These are phyloP conservation scores for Calameuta filiformis DNA, from an alignment of 2,888 invertebrate species.

Conservation along the genomic window DNA sequence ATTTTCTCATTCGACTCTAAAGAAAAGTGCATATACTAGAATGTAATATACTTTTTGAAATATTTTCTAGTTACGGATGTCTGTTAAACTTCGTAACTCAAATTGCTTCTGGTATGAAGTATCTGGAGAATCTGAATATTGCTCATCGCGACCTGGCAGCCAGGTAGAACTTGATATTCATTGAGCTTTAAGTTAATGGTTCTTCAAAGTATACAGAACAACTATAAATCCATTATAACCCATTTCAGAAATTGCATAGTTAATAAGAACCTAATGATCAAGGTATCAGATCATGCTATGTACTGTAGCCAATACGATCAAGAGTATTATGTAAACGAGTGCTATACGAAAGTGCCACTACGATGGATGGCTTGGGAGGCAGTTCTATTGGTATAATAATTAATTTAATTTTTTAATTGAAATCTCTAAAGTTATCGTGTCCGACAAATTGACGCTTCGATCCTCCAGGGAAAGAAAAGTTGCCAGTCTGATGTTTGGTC, in stretches of 20 bases:
- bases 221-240: not conserved
- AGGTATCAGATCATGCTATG: constrained; percentile 88
- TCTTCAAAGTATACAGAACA: not conserved
- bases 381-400: constrained; percentile 75
- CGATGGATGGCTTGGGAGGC: constrained; percentile 97
- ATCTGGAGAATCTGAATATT: constrained; percentile 88
- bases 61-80: constrained; percentile 79
- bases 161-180: constrained; percentile 68
- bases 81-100: constrained; percentile 88
- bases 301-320: constrained; percentile 81
- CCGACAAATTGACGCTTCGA: not conserved
- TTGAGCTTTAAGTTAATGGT: not conserved
- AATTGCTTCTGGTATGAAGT: constrained; percentile 94
- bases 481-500: constrained; percentile 93
- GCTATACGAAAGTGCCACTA: constrained; percentile 84
- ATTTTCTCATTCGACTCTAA: not conserved
- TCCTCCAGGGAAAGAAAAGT: constrained; percentile 83
- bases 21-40: not conserved
- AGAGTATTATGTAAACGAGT: constrained; percentile 88
- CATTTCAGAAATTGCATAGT: constrained; percentile 85
- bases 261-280: constrained; percentile 81
- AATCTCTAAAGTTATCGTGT: not conserved
- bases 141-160: constrained; percentile 92
- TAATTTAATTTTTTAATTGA: constrained; percentile 6
- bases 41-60: not conserved